phyloP scores from a whole-genome alignment of 2,888 invertebrate genomes.

The Scelioninae gen. 1 region DNA sequence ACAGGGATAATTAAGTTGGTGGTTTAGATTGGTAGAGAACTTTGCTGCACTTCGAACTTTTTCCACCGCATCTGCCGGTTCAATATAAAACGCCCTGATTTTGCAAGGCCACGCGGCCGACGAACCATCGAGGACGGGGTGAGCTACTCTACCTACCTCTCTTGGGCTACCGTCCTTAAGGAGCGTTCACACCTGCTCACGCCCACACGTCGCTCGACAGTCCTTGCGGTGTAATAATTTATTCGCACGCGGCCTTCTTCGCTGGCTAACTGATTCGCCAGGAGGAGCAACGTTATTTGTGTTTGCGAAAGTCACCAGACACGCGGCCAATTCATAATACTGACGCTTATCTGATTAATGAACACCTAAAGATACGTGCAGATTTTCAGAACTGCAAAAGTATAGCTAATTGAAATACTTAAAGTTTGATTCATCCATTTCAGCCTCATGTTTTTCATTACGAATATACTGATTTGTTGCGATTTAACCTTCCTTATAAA shows the following conservation, averaged over 20 bases:
- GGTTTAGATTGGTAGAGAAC: neutral
- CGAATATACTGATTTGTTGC: too few species aligned
- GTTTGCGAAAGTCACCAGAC: slow-evolving; percentile 64
- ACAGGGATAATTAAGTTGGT: neutral
- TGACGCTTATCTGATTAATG: slow-evolving; percentile 29
- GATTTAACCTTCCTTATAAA: too few species aligned
- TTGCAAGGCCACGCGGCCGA: slow-evolving; percentile 78
- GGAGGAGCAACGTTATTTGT: slow-evolving; percentile 50
- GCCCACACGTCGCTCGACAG: slow-evolving; percentile 70
- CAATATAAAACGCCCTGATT: slow-evolving; percentile 74
- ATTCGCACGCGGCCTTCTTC: slow-evolving; percentile 77
- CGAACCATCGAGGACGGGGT: slow-evolving; percentile 81
- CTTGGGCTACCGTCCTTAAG: slow-evolving; percentile 73
- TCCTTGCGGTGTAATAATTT: slow-evolving; percentile 73
- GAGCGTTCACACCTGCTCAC: slow-evolving; percentile 75
- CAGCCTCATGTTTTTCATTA: too few species aligned
- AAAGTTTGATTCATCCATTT: too few species aligned
- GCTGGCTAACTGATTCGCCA: slow-evolving; percentile 56
- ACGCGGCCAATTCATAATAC: slow-evolving; percentile 53
- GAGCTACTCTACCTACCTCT: slow-evolving; percentile 73
- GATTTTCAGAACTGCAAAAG: neutral
- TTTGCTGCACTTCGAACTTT: slow-evolving; percentile 46
- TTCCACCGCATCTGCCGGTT: slow-evolving; percentile 53
- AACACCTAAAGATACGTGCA: neutral
- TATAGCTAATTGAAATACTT: neutral